These are phyloP conservation scores for Drosophila rellima DNA, from an alignment of 2,888 invertebrate genomes.

Conservation along the genomic window DNA sequence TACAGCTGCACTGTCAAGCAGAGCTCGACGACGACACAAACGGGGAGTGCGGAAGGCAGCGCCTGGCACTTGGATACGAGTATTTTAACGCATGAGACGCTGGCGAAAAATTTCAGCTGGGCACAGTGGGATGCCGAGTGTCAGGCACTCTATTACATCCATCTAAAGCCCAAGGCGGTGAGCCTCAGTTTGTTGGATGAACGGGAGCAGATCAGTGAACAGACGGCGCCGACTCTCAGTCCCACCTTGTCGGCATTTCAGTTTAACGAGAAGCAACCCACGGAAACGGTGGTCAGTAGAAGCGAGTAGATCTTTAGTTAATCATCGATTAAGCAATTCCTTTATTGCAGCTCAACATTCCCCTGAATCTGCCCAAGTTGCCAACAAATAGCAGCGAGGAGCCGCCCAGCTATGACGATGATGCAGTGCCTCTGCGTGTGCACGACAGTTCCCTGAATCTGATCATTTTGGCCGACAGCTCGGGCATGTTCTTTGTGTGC, in stretches of 20 bases:
- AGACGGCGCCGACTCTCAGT: slow-evolving; percentile 86
- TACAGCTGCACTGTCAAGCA: slow-evolving; percentile 84
- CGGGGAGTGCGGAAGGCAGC: slow-evolving; percentile 56
- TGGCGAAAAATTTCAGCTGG: slow-evolving; percentile 92
- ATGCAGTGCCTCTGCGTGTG: slow-evolving; percentile 91
- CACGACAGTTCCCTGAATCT: slow-evolving; percentile 94
- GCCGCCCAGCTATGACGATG: slow-evolving; percentile 90
- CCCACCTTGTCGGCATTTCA: slow-evolving; percentile 93
- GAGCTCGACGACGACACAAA: slow-evolving; percentile 59
- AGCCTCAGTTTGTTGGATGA: slow-evolving; percentile 89
- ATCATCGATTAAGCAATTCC: too few relatives aligned
- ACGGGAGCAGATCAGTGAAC: slow-evolving; percentile 87
- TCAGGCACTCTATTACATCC: slow-evolving; percentile 93
- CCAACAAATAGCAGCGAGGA: slow-evolving; percentile 87
- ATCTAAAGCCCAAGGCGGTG: slow-evolving; percentile 90
- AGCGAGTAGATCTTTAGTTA: background rate
- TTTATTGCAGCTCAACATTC: slow-evolving; percentile 91
- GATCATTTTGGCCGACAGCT: slow-evolving; percentile 91
- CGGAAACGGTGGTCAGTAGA: slow-evolving; percentile 92
- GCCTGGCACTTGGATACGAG: slow-evolving; percentile 87
- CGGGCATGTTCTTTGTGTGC: slow-evolving; percentile 91
- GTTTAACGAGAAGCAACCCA: slow-evolving; percentile 94
- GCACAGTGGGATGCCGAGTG: slow-evolving; percentile 92
- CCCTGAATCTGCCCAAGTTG: slow-evolving; percentile 91
- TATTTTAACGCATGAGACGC: slow-evolving; percentile 87